Evolutionary conservation across 2,888 invertebrate species (phyloP).

Genomic region (Amitus sp.): DNA sequence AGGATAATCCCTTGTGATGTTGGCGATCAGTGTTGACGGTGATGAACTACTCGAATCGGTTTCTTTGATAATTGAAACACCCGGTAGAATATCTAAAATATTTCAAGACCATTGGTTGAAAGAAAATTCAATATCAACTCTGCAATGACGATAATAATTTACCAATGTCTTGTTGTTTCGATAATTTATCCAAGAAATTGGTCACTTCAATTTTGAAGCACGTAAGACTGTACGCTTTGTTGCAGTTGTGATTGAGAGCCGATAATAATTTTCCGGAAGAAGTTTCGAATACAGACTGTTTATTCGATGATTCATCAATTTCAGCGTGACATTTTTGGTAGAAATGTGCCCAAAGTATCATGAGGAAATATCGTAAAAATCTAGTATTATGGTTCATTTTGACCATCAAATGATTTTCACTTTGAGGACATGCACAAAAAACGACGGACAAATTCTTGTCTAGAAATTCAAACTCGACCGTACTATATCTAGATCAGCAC

Average conservation of each 20-base stretch:
- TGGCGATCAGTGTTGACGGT: slow-evolving; percentile 77
- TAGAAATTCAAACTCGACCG: too few species aligned
- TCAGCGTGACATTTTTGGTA: slow-evolving; percentile 45
- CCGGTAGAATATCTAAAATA: slow-evolving; percentile 71
- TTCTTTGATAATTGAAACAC: slow-evolving; percentile 78
- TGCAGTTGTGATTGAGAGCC: slow-evolving; percentile 67
- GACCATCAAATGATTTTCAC: too few species aligned
- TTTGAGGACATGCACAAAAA: too few species aligned
- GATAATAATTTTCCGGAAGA: slow-evolving; percentile 46
- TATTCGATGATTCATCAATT: slow-evolving; percentile 50
- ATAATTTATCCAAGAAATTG: slow-evolving; percentile 79
- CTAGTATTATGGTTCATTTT: slow-evolving; percentile 9
- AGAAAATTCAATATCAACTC: too few species aligned
- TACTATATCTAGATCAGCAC: too few species aligned
- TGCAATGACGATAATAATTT: slow-evolving; percentile 13
- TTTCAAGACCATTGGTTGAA: too few species aligned
- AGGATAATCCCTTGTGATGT: slow-evolving; percentile 79
- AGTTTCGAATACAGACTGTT: slow-evolving; percentile 53
- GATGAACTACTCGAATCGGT: slow-evolving; percentile 65
- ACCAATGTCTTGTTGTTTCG: slow-evolving; percentile 75
- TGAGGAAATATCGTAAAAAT: slow-evolving; percentile 7
- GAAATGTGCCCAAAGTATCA: slow-evolving; percentile 8
- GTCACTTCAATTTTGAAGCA: slow-evolving; percentile 83
- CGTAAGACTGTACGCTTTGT: slow-evolving; percentile 73
- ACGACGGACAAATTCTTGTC: too few species aligned